Percentiles rank a stretch among this genome's conserved stretches.
These are phyloP conservation scores for Geococcyx californianus DNA, from an alignment of 2,113 vertebrate species.

Conservation along the genomic window DNA sequence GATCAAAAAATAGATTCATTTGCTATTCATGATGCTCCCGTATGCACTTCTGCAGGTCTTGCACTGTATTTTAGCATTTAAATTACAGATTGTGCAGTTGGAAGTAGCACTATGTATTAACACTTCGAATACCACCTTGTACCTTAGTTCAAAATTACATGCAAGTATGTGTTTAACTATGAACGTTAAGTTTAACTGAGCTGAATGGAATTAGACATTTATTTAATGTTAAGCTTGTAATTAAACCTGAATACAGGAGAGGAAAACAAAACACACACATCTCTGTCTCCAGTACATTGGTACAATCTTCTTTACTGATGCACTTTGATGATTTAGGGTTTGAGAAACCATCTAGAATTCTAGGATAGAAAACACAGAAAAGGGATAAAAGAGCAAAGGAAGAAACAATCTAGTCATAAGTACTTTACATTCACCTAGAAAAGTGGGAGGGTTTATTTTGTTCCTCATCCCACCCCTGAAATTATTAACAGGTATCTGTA, in stretches of 20 bases:
- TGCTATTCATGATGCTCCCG: slow-evolving; percentile 60
- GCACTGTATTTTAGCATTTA: slow-evolving; percentile 37
- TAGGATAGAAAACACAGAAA: not conserved
- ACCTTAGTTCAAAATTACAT: not conserved
- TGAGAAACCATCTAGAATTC: not conserved
- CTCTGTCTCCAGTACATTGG: accelerated
- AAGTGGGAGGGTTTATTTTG: not conserved
- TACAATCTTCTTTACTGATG: not conserved
- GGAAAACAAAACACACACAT: accelerated
- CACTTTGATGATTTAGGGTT: not conserved
- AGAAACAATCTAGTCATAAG: not conserved
- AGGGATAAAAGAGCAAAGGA: not conserved
- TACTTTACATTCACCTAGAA: not conserved
- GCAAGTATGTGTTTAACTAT: not conserved
- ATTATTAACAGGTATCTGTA: not conserved
- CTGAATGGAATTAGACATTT: not conserved
- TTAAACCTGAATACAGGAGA: not conserved
- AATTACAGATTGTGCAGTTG: not conserved
- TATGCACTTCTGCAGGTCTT: slow-evolving; percentile 48
- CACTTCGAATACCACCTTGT: not conserved
- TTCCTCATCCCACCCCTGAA: no score
- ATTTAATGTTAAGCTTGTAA: not conserved
- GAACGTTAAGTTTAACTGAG: not conserved
- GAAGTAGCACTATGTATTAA: slow-evolving; percentile 22
- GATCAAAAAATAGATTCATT: slow-evolving; percentile 69